Evolutionary conservation across 2,888 invertebrate species (phyloP).

Genomic region (Isotomurus palustris): DNA sequence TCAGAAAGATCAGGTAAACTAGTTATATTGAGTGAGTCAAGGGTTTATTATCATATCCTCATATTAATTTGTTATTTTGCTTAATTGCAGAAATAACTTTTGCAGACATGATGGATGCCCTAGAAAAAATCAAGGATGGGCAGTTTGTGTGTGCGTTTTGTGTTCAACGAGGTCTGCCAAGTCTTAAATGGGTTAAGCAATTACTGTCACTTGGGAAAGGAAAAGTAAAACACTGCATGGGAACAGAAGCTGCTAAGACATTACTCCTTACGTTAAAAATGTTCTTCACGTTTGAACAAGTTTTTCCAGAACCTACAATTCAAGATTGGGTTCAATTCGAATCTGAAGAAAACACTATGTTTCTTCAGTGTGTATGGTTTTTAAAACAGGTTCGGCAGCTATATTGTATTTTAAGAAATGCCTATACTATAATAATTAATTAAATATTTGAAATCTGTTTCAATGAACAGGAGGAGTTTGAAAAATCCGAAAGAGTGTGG

Average conservation of each 20-base stretch:
- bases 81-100: constrained; percentile 16
- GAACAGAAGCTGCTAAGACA: constrained; percentile 12
- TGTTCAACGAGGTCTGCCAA: constrained; percentile 18
- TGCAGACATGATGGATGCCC: constrained; percentile 12
- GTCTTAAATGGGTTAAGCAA: constrained; percentile 35
- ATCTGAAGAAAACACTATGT: constrained; percentile 36
- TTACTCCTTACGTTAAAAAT: constrained; percentile 33
- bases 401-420: not conserved
- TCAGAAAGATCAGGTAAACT: not conserved
- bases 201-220: constrained; percentile 31
- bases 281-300: constrained; percentile 42
- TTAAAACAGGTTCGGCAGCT: constrained; percentile 36
- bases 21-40: not conserved
- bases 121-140: constrained; percentile 29
- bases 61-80: not conserved
- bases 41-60: not conserved
- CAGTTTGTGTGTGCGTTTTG: constrained; percentile 40
- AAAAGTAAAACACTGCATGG: constrained; percentile 20
- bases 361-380: constrained; percentile 33
- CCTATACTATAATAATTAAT: not conserved
- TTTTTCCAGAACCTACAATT: constrained; percentile 28
- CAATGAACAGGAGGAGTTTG: constrained; percentile 21
- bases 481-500: constrained; percentile 41
- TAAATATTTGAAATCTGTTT: not conserved
- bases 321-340: constrained; percentile 40